Evolutionary conservation across 2,797 vertebrate species (phyloP).

Genomic region (Sebastes itinus): DNA sequence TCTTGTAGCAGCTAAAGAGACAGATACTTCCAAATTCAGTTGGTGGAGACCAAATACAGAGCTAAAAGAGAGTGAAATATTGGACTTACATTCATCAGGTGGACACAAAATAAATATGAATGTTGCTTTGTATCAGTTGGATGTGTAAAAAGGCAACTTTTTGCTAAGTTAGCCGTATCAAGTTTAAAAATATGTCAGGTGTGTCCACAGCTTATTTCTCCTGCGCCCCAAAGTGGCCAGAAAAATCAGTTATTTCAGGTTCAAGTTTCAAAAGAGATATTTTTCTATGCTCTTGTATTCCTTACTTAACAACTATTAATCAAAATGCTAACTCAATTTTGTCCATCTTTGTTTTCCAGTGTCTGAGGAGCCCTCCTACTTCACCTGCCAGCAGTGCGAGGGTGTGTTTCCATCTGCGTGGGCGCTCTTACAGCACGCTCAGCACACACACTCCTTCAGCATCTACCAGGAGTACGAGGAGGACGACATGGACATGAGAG

Average conservation of each 20-base stretch:
- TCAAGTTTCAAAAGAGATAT: not conserved
- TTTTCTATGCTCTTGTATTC: not conserved
- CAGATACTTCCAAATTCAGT: not conserved
- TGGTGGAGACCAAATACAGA: not conserved
- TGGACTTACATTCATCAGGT: not conserved
- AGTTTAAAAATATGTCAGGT: not conserved
- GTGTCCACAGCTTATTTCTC: not conserved
- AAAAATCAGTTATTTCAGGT: not conserved
- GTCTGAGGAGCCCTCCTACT: slow-evolving; percentile 75
- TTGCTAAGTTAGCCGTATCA: not conserved
- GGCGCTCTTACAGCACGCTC: slow-evolving; percentile 86
- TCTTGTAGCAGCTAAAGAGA: not conserved
- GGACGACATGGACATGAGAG: slow-evolving; percentile 3
- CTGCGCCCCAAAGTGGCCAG: not conserved
- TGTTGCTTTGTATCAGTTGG: not conserved
- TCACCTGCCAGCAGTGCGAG: slow-evolving; percentile 88
- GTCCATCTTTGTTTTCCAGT: slow-evolving; percentile 54
- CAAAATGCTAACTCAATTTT: not conserved
- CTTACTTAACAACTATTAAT: not conserved
- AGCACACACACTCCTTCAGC: slow-evolving; percentile 85
- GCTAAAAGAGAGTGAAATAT: not conserved
- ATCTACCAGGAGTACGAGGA: slow-evolving; percentile 83
- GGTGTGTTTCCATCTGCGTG: slow-evolving; percentile 81
- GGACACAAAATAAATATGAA: not conserved
- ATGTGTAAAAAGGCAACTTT: not conserved